Evolutionary conservation across 2,797 vertebrate genomes (phyloP), one percentile per base, ranked within the genome.

Genomic region (Florisuga fusca): DNA sequence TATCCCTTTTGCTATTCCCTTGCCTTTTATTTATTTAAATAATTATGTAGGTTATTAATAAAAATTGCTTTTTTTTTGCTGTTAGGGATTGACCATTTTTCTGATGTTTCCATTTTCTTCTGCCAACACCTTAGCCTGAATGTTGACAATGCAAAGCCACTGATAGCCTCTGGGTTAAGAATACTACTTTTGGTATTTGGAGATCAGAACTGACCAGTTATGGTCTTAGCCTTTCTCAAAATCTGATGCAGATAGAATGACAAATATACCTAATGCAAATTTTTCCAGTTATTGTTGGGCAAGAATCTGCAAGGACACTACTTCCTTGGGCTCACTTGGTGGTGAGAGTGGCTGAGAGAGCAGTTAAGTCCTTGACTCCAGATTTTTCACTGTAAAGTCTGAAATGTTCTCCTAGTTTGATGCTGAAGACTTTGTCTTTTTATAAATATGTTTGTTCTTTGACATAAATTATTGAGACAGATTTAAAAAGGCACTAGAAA

Each of bases 11-110:
- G 96, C 97, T 97, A 86, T 97, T 94, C 97, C 92, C 89, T 97
- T 96, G 97, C 97, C 93, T 95, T 96, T 96, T 97, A 96, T 97
- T 98, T 98, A 97, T 97, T 97, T 96, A 74, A 86, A 20, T 81
- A 91, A 91, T 74, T 86, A 33, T 97, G 97, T 96, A 89, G 91
- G 94, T 87, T 92, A 88, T 73, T 84, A 98, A 97, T 98, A 97
- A 98, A 98, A 87, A 26, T 69, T 88, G 79, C 74, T 82, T 81
- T 81, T 81, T 81, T 95, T 92, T 76, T 73, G 68, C 68, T 62
- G 33, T 36, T 73, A 96, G 96, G 86, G 89, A 63, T 93, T 93
- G 79, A 41, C 72, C 68, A 72, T 91, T 94, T 82, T 26, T 68
- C 83, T 7, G 19, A 75, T 79, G 34, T 83, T 91, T 63, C 48